Conservation (phyloP, 2,797 vertebrate species). For the Schizopygopsis malacanthus region DNA sequence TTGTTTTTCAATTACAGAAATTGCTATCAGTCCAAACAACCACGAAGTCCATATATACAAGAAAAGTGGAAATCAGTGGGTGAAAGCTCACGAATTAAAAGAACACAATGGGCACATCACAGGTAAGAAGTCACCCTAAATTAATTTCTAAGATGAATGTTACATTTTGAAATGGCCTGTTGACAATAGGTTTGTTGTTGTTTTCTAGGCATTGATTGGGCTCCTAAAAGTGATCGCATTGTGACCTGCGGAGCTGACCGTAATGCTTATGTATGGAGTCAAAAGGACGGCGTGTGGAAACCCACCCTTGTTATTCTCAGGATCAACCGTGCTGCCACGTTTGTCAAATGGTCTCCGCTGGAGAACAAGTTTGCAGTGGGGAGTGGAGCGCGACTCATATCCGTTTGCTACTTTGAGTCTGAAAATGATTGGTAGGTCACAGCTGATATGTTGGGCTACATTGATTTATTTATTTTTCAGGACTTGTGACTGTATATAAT, state of each 20-base stretch:
- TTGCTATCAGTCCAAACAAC: slow-evolving; percentile 98
- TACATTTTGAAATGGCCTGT: not conserved
- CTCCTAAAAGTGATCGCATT: slow-evolving; percentile 98
- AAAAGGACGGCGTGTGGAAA: slow-evolving; percentile 97
- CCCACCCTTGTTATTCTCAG: slow-evolving; percentile 97
- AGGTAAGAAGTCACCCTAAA: slow-evolving; percentile 75
- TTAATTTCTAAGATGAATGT: not conserved
- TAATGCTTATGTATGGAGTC: slow-evolving; percentile 98
- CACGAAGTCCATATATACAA: slow-evolving; percentile 99
- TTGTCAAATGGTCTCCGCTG: slow-evolving; percentile 96
- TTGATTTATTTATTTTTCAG: not conserved
- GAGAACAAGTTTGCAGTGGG: slow-evolving; percentile 99
- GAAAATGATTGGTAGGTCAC: slow-evolving; percentile 95
- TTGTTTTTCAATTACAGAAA: slow-evolving; percentile 78
- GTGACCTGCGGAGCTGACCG: slow-evolving; percentile 97
- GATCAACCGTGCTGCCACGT: slow-evolving; percentile 96
- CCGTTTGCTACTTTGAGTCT: slow-evolving; percentile 98
- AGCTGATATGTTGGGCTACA: not conserved
- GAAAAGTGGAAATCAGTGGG: slow-evolving; percentile 96
- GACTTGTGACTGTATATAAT: not conserved
- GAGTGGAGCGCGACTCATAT: slow-evolving; percentile 96
- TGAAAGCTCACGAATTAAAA: slow-evolving; percentile 95
- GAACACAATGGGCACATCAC: slow-evolving; percentile 99
- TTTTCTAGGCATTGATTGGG: slow-evolving; percentile 94
- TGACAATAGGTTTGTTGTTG: not conserved